These are phyloP conservation scores for Aphis craccivora DNA, from an alignment of 1,140 invertebrate species.

Conservation along the genomic window DNA sequence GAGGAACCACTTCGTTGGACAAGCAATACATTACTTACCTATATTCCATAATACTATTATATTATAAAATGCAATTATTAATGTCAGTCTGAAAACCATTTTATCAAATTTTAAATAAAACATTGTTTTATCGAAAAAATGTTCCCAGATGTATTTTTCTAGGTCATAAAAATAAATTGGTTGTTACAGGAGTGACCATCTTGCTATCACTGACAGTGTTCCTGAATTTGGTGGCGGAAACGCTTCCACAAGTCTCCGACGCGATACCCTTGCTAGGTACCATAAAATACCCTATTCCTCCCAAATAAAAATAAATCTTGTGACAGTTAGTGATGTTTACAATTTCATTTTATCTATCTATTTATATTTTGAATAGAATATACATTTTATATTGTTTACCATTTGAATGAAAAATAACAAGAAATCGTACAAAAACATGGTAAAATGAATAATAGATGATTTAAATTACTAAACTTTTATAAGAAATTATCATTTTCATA, in stretches of 20 bases:
- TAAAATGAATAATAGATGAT: background rate
- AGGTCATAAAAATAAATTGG: slow-evolving; percentile 53
- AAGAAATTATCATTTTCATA: background rate
- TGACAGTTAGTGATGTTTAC: slow-evolving; percentile 51
- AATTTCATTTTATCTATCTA: slow-evolving; percentile 51
- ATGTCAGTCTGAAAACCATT: background rate
- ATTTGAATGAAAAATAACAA: slow-evolving; percentile 50
- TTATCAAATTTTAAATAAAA: slow-evolving; percentile 43
- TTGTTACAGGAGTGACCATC: slow-evolving; percentile 97
- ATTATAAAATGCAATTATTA: background rate
- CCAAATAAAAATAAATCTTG: slow-evolving; percentile 41
- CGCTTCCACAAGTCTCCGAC: slow-evolving; percentile 93
- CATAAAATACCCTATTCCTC: slow-evolving; percentile 48
- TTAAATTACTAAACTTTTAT: background rate
- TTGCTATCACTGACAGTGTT: slow-evolving; percentile 99
- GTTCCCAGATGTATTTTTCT: slow-evolving; percentile 54
- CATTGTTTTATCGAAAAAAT: slow-evolving; percentile 40
- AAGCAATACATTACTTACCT: background rate
- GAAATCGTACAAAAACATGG: slow-evolving; percentile 54
- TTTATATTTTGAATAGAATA: slow-evolving; percentile 60
- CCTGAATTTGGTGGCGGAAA: slow-evolving; percentile 95
- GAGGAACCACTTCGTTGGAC: slow-evolving; percentile 57
- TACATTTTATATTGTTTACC: slow-evolving; percentile 59
- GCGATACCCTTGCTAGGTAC: slow-evolving; percentile 93
- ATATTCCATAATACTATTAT: slow-evolving; percentile 15